Conservation (phyloP, 1,140 invertebrate genomes). For the Ylistrum balloti region DNA sequence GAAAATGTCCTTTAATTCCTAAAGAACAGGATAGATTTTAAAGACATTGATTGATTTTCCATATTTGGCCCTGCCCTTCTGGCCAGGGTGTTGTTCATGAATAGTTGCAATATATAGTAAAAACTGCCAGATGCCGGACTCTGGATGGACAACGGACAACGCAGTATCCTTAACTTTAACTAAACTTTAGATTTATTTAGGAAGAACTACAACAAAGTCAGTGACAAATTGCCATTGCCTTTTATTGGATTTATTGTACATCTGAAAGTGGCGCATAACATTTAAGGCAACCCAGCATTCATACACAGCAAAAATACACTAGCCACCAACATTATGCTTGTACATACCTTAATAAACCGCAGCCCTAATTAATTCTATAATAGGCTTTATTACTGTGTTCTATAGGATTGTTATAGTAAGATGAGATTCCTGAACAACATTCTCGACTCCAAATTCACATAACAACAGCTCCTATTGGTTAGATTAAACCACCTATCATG, state of each 20-base stretch:
- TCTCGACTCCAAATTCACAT: not conserved
- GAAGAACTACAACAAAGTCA: not conserved
- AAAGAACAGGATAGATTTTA: no score
- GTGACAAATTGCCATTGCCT: not conserved
- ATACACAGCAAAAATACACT: not conserved
- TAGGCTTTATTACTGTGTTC: not conserved
- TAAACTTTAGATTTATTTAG: not conserved
- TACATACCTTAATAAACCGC: not conserved
- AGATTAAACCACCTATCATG: not conserved
- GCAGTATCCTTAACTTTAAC: no score
- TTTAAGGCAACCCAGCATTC: constrained; percentile 17
- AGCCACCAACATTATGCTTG: not conserved
- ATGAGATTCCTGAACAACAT: not conserved
- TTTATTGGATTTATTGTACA: constrained; percentile 40
- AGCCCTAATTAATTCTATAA: constrained; percentile 1
- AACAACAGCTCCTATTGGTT: not conserved
- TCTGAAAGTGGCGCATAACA: constrained; percentile 16
- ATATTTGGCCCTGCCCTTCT: no score
- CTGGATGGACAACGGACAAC: no score
- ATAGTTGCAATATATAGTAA: no score
- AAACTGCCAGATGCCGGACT: no score
- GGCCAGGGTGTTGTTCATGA: no score
- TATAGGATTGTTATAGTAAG: not conserved
- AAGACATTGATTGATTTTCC: no score
- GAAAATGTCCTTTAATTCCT: no score